A percentile compares a stretch with the other conserved stretches of the same genome.
Conservation (phyloP, 92 coral and sea anemone species). For the Chrysogorgia sp. region DNA sequence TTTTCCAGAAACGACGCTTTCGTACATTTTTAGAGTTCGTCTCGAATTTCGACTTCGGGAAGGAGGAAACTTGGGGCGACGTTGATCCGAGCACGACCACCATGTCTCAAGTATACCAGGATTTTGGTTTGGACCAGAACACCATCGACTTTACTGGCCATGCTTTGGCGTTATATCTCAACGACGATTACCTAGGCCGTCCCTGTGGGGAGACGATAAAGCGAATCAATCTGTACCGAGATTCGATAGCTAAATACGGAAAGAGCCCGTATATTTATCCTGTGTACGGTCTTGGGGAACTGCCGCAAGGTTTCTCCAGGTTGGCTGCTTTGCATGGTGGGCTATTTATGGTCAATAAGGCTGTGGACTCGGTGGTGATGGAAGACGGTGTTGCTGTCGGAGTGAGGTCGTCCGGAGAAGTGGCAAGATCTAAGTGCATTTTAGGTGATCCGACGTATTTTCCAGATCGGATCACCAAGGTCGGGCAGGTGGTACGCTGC, state of each 20-base stretch:
- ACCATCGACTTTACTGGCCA: conserved; percentile 92
- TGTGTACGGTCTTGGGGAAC: conserved; percentile 87
- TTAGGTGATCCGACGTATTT: conserved; percentile 94
- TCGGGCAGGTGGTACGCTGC: conserved; percentile 87
- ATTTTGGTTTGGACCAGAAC: conserved; percentile 76
- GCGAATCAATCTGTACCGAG: conserved; percentile 78
- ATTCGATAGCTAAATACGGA: conserved; percentile 72
- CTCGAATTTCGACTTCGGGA: conserved; percentile 56
- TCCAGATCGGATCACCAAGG: conserved; percentile 66
- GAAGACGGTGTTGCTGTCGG: conserved; percentile 73
- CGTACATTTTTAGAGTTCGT: conserved; percentile 76
- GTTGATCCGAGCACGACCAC: conserved; percentile 68
- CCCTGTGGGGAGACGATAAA: conserved; percentile 80
- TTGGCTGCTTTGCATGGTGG: conserved; percentile 90
- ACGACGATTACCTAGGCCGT: conserved; percentile 73
- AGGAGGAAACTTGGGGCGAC: conserved; percentile 75
- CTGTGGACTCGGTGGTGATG: conserved; percentile 64
- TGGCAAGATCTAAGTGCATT: conserved; percentile 76
- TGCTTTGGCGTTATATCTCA: conserved; percentile 78
- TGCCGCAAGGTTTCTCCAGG: conserved; percentile 92
- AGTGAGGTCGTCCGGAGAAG: conserved; percentile 73
- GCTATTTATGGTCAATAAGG: conserved; percentile 80
- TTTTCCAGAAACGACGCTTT: conserved; percentile 89
- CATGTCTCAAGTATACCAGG: conserved; percentile 75
- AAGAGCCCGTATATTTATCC: conserved; percentile 87